Evolutionary conservation across 2,888 invertebrate genomes (phyloP), one percentile per base, ranked within the genome.

Genomic region (Cotesia congregata): DNA sequence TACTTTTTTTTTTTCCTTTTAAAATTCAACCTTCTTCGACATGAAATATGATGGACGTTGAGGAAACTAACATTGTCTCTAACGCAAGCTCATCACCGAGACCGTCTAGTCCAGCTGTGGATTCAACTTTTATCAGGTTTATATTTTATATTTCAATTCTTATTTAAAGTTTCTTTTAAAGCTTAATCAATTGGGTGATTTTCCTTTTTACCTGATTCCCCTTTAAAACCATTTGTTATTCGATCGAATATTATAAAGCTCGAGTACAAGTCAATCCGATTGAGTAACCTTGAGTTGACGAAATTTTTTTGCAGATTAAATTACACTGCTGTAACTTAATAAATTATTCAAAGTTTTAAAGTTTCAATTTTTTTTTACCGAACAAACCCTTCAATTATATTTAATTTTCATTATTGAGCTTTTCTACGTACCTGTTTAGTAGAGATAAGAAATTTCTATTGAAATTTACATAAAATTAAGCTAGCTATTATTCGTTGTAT

Each of bases 1-100:
- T 17, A 15, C 38, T 75, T 61, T 50, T 50, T 6, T 50, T 6
- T 30, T 61, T 40, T 20, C 5, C 6, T 20, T 62, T 38, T 59
- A 30, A 38, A 60, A 6, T 30, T n/a, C 2, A 50, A 70, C 60
- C 76, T 73, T 78, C 78, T 79, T 84, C 83, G 88, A 84, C 76
- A 88, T 88, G 88, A 88, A 86, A 84, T 82, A 89, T 87, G 88
- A 89, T 89, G 89, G 88, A 89, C 83, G 86, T 88, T 83, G 89
- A 89, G 83, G 88, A 88, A 79, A 88, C 85, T 78, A 89, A 88
- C 80, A 86, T 87, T 79, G 88, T 86, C 81, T 88, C 89, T 82
- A 88, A 86, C 72, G 88, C 87, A 83, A 88, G 88, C 83, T 88
- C 88, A 77, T 89, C 89, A 73, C 88, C 89, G 76, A 87, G 88